Evolutionary conservation across 2,113 vertebrate species (phyloP).

Genomic region (Callithrix jacchus): DNA sequence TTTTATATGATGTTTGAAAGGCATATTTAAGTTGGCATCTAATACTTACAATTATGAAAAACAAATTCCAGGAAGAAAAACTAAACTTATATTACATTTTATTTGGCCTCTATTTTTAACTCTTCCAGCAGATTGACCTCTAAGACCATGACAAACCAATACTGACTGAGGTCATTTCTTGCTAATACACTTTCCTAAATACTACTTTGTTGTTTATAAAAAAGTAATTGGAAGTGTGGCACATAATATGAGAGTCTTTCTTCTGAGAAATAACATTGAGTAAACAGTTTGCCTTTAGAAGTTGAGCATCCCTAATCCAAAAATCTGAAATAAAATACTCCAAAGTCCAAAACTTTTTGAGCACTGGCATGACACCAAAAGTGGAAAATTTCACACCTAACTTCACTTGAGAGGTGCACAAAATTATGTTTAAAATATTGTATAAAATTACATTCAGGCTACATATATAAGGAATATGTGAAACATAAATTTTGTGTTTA

Average conservation of each 20-base stretch:
- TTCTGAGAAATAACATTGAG: not conserved
- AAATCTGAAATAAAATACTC: not conserved
- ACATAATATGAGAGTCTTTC: not conserved
- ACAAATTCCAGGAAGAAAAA: not conserved
- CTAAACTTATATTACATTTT: not conserved
- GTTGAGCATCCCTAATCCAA: not conserved
- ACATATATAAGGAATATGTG: not conserved
- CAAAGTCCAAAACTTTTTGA: not conserved
- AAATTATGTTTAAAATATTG: not conserved
- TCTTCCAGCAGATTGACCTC: not conserved
- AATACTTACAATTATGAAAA: not conserved
- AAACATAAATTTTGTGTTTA: not conserved
- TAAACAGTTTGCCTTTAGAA: constrained; percentile 15
- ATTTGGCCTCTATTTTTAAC: not conserved
- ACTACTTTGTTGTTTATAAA: constrained; percentile 19
- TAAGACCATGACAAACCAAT: not conserved
- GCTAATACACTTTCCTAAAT: not conserved
- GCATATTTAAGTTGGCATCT: not conserved
- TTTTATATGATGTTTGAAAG: constrained; percentile 13
- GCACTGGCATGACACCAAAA: not conserved
- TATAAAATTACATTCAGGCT: not conserved
- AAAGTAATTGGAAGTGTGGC: not conserved
- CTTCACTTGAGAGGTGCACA: not conserved
- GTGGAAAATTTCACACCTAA: not conserved
- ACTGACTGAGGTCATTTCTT: not conserved